Base-by-base conservation (phyloP, 2,113 vertebrate genomes). In the Cromileptes altivelis region DNA sequence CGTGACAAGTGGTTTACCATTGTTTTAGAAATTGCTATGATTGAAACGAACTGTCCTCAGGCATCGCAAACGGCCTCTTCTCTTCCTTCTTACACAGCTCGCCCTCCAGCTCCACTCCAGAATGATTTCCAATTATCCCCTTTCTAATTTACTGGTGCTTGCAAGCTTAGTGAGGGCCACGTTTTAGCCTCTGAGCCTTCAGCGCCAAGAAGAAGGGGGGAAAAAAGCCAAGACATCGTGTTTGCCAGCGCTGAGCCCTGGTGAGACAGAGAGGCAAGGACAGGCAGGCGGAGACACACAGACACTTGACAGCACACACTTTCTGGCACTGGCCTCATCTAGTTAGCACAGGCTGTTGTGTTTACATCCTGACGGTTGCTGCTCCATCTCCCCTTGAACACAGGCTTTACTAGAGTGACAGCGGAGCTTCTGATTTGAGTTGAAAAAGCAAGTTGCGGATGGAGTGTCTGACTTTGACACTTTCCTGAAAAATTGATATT, bases 331-430 rank as follows among this genome's bases (percentile, higher is more conserved):
- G 4, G 8, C 78, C 61, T 74, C 71, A 42, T 87, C 70, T 75
- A 47, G 80, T 91, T 87, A 85, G 84, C 71, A 63, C 85, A 84
- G 72, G 57, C 85, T 77, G 77, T 75, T 84, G 70, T 74, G 45
- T 80, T 80, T 77, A 81, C 80, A 82, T 86, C 82, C 75, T 53
- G 80, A 80, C 60, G 57, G 62, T 27, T 58, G 40, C 69, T 72
- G 33, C 73, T 58, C 33, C 47, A 64, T 69, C 71, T n/a, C 27
- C 10, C 27, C 33, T 30, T 19, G 50, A 50, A 72, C 18, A 37
- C 42, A 30, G 1, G 19, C 42, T 75, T 80, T 25, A 69, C 45
- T 6, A 42, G 37, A 75, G 21, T 57, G 69, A 60, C 65, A 70
- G 55, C 15, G 58, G 45, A 70, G 21, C 30, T 50, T 60, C 13